phyloP scores from a whole-genome alignment of 2,113 vertebrate genomes.

The Hippocampus zosterae region DNA sequence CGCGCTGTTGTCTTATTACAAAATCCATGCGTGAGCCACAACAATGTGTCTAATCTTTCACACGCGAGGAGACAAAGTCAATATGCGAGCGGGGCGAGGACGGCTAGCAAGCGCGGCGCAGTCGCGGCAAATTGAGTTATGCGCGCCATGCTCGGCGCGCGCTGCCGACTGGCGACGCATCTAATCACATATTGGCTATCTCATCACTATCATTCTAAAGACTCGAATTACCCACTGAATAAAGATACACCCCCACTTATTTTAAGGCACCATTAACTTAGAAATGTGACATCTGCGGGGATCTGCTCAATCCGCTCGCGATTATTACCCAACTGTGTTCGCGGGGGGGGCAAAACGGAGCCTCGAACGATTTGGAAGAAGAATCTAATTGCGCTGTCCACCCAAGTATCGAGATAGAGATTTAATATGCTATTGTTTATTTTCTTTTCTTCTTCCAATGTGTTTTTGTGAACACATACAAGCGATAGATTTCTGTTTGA shows the following conservation, averaged over 20 bases:
- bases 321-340: background rate
- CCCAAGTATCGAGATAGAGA: too few relatives aligned
- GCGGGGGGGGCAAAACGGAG: background rate
- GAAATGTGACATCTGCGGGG: slow-evolving; percentile 63
- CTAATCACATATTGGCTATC: slow-evolving; percentile 78
- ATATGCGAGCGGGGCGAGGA: slow-evolving; percentile 66
- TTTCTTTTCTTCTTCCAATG: too few relatives aligned
- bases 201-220: slow-evolving; percentile 72
- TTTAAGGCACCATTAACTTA: slow-evolving; percentile 71
- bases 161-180: slow-evolving; percentile 82
- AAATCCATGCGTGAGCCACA: slow-evolving; percentile 69
- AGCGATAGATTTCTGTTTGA: too few relatives aligned
- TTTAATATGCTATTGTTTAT: too few relatives aligned
- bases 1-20: slow-evolving; percentile 68
- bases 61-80: slow-evolving; percentile 70
- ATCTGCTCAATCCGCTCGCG: slow-evolving; percentile 35
- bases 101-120: slow-evolving; percentile 54
- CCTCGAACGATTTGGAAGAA: too few relatives aligned
- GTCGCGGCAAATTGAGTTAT: slow-evolving; percentile 71
- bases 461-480: too few relatives aligned
- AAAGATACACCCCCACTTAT: slow-evolving; percentile 64
- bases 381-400: too few relatives aligned
- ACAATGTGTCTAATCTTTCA: slow-evolving; percentile 73
- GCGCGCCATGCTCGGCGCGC: slow-evolving; percentile 58
- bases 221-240: slow-evolving; percentile 70